A percentile compares a stretch with the other conserved stretches of the same genome.
Evolutionary conservation across 92 coral and sea anemone species (phyloP).

Genomic region (Zoanthus gigantus): DNA sequence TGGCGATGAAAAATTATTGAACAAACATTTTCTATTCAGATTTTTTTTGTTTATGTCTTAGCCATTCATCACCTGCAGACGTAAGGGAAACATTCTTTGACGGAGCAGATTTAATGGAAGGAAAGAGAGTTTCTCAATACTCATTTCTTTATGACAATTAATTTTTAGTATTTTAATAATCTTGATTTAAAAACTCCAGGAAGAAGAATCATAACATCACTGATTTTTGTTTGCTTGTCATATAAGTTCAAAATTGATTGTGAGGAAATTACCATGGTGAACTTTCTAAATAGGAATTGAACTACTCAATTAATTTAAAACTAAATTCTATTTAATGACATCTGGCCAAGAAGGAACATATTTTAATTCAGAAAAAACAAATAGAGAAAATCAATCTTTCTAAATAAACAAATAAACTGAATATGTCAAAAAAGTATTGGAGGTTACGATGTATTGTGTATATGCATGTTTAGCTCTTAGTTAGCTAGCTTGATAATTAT

Average conservation of each 20-base stretch:
- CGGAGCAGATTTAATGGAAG: constrained; percentile 1
- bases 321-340: constrained; percentile 40
- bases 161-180: constrained; percentile 25
- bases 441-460: constrained; percentile 1
- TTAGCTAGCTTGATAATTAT: constrained; percentile 14
- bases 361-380: constrained; percentile 10
- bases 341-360: constrained; percentile 26
- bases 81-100: neutral
- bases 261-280: constrained; percentile 34
- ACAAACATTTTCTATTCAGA: constrained; percentile 40
- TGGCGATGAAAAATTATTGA: neutral
- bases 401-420: constrained; percentile 27
- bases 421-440: neutral
- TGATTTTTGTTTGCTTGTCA: constrained; percentile 20
- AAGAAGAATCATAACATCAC: constrained; percentile 2
- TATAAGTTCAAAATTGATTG: constrained; percentile 3
- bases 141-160: neutral
- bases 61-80: constrained; percentile 22
- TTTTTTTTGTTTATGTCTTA: neutral
- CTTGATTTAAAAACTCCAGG: constrained; percentile 15
- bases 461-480: neutral
- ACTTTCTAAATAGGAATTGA: constrained; percentile 27
- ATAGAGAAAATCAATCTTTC: constrained; percentile 10
- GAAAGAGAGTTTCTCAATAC: neutral
- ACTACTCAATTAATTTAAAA: constrained; percentile 44